Evolutionary conservation across 2,888 invertebrate species (phyloP).

Genomic region (Subacronicta megacephala): DNA sequence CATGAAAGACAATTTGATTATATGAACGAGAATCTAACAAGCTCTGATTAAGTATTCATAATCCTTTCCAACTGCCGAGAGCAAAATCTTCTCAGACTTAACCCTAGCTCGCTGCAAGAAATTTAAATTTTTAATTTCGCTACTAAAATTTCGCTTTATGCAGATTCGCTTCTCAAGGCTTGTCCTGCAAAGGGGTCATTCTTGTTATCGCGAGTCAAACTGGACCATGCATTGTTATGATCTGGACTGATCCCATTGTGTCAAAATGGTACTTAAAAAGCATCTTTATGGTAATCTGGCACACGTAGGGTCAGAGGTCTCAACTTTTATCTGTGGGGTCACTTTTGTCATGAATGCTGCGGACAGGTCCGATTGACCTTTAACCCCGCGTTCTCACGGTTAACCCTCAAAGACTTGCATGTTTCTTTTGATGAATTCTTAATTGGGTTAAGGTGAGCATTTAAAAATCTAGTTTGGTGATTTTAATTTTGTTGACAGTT

Average conservation of each 20-base stretch:
- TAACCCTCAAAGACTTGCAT: constrained; percentile 55
- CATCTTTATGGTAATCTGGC: constrained; percentile 66
- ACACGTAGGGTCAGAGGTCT: constrained; percentile 85
- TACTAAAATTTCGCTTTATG: constrained; percentile 75
- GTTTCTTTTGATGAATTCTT: constrained; percentile 32
- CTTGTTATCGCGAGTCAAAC: constrained; percentile 34
- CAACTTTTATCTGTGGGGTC: constrained; percentile 75
- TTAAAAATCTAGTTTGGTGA: constrained; percentile 50
- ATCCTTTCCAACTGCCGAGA: constrained; percentile 52
- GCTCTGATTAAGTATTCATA: constrained; percentile 40
- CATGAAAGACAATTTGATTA: background rate
- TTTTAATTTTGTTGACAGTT: constrained; percentile 43
- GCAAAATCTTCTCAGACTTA: constrained; percentile 55
- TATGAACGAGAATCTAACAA: constrained; percentile 30
- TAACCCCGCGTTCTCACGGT: constrained; percentile 81
- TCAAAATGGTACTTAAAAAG: constrained; percentile 44
- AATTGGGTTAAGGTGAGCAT: constrained; percentile 56
- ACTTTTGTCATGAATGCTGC: constrained; percentile 61
- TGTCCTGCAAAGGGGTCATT: constrained; percentile 43
- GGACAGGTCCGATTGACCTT: constrained; percentile 78
- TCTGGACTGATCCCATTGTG: constrained; percentile 49
- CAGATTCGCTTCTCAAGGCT: constrained; percentile 68
- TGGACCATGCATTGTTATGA: constrained; percentile 49
- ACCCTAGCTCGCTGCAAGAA: constrained; percentile 55
- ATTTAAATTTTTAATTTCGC: constrained; percentile 59